Percentiles rank a stretch among this genome's conserved stretches.
phyloP scores from a whole-genome alignment of 2,113 vertebrate species.

The Budorcas taxicolor region DNA sequence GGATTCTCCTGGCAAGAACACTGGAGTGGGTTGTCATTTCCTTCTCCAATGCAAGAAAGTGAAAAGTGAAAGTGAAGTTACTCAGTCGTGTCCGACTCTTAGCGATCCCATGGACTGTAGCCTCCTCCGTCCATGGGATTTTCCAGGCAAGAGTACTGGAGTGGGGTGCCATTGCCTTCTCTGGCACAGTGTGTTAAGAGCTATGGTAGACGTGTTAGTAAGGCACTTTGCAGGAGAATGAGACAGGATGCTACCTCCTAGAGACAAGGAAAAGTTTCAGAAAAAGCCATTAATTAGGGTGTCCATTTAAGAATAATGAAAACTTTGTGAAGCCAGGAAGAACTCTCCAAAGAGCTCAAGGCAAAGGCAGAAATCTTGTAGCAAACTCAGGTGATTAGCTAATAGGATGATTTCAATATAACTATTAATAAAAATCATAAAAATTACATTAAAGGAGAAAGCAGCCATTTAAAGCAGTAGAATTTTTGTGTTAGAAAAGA shows the following conservation, averaged over 20 bases:
- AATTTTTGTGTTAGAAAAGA: not conserved
- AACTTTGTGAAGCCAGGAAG: not conserved
- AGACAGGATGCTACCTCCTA: not conserved
- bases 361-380: not conserved
- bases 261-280: not conserved
- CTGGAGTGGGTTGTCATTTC: too few relatives aligned
- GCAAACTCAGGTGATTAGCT: not conserved
- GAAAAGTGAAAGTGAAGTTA: too few relatives aligned
- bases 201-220: not conserved
- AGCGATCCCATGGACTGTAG: too few relatives aligned
- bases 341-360: not conserved
- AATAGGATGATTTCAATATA: not conserved
- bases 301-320: not conserved
- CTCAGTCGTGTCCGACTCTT: too few relatives aligned
- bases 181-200: not conserved
- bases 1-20: too few relatives aligned
- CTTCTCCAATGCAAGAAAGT: too few relatives aligned
- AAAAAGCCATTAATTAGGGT: not conserved
- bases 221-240: not conserved
- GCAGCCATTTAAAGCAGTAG: not conserved
- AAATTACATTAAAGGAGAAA: not conserved
- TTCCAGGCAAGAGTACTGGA: too few relatives aligned
- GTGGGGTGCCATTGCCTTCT: too few relatives aligned
- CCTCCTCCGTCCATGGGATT: too few relatives aligned
- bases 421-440: not conserved